Percentiles rank a stretch among this genome's conserved stretches.
These are phyloP conservation scores for Pygoscelis antarcticus DNA, from an alignment of 2,113 vertebrate species.

Conservation along the genomic window DNA sequence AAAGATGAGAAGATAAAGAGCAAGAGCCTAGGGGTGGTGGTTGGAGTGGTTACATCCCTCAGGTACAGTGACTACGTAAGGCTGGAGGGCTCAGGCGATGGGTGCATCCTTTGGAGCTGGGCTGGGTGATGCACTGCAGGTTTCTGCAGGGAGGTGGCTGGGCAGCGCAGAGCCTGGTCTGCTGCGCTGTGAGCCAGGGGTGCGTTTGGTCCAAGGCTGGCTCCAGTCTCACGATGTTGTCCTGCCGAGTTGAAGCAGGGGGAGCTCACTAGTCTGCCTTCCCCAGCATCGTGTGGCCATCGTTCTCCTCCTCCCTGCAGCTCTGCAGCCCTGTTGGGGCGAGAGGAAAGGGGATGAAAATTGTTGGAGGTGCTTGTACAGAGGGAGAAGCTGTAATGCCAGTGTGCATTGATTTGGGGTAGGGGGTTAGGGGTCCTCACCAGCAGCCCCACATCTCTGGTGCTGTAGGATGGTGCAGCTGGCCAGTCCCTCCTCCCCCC, in stretches of 20 bases:
- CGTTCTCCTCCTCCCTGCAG: neutral
- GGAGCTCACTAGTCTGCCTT: neutral
- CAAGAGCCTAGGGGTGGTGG: neutral
- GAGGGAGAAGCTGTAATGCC: neutral
- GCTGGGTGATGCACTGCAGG: neutral
- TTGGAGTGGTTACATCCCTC: neutral
- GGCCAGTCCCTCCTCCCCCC: neutral
- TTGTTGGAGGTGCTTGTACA: neutral
- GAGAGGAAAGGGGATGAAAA: neutral
- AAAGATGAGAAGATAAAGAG: neutral
- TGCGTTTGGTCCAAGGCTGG: accelerated
- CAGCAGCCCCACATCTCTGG: accelerated
- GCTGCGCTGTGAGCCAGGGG: accelerated
- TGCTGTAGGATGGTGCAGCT: neutral
- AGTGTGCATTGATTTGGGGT: accelerated
- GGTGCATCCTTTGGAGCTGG: neutral
- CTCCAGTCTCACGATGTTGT: accelerated
- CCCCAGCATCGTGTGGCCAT: accelerated
- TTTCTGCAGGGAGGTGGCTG: neutral
- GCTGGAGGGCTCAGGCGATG: neutral
- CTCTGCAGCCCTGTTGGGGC: accelerated
- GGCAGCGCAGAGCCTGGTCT: neutral
- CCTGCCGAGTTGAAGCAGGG: accelerated
- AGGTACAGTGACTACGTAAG: accelerated
- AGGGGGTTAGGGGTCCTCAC: neutral